phyloP scores from a whole-genome alignment of 2,113 vertebrate species.

The Cnemophilus loriae region DNA sequence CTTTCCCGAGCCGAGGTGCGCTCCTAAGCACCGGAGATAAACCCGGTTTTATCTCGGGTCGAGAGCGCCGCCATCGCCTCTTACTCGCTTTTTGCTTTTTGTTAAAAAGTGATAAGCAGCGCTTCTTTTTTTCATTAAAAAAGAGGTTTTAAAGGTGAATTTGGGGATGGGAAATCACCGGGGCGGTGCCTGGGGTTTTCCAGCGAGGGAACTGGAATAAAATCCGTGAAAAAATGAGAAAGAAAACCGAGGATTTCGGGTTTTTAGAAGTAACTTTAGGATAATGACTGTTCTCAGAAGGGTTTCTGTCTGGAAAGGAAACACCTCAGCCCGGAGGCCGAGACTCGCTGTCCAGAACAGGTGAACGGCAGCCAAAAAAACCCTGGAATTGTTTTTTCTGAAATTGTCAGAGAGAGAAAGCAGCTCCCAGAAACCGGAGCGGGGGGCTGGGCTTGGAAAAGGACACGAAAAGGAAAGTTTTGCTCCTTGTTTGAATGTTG shows the following conservation, averaged over 20 bases:
- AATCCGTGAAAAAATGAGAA: background rate
- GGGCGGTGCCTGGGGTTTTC: background rate
- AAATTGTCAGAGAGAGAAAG: background rate
- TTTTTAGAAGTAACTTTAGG: background rate
- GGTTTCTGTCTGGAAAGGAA: background rate
- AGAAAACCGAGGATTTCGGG: background rate
- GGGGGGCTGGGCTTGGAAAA: background rate
- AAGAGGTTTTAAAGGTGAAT: background rate
- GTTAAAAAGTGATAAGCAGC: background rate
- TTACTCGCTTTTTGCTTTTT: background rate
- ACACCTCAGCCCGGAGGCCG: background rate
- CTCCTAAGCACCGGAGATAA: conserved; percentile 39
- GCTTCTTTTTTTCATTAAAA: background rate
- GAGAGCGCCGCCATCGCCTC: background rate
- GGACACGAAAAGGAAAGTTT: background rate
- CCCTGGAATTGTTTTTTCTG: too few species aligned
- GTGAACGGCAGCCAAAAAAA: background rate
- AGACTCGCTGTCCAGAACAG: background rate
- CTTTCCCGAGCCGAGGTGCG: conserved; percentile 38
- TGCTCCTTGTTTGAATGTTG: background rate
- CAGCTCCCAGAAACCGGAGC: background rate
- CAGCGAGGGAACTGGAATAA: background rate
- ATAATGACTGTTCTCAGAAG: fast-evolving
- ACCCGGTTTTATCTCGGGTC: background rate
- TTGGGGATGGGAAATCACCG: background rate